Evolutionary conservation across 2,797 vertebrate genomes (phyloP).

Genomic region (Propithecus deckenii): DNA sequence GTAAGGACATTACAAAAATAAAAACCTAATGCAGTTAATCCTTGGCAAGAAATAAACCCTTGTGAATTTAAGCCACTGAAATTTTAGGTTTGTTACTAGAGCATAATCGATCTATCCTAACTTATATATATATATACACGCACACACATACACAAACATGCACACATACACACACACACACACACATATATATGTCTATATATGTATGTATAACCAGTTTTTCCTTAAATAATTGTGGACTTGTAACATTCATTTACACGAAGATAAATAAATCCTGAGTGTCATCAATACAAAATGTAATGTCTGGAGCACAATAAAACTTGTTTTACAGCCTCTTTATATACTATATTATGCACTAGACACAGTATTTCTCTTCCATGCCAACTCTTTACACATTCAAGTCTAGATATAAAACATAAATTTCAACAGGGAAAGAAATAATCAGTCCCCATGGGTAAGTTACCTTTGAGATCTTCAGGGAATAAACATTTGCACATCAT

Average conservation of each 20-base stretch:
- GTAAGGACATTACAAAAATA: background rate
- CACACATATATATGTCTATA: no score
- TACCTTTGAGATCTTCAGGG: constrained; percentile 47
- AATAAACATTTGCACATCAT: constrained; percentile 26
- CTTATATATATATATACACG: background rate
- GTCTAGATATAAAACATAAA: background rate
- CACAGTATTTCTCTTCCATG: background rate
- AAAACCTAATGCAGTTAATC: background rate
- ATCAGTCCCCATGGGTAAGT: background rate
- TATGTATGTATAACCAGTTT: background rate
- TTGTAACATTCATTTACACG: background rate
- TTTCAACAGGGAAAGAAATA: constrained; percentile 45
- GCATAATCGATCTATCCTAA: background rate
- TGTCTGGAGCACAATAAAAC: background rate
- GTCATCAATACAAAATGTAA: background rate
- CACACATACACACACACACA: no score
- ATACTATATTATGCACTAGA: background rate
- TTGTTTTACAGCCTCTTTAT: background rate
- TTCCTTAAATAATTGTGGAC: background rate
- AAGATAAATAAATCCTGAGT: background rate
- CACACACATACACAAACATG: no score
- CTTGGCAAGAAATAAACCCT: background rate
- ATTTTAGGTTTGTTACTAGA: background rate
- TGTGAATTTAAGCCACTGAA: background rate
- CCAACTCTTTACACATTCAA: background rate